Evolutionary conservation across 2,113 vertebrate species (phyloP), one percentile per base, ranked within the genome.

Genomic region (Cariama cristata): DNA sequence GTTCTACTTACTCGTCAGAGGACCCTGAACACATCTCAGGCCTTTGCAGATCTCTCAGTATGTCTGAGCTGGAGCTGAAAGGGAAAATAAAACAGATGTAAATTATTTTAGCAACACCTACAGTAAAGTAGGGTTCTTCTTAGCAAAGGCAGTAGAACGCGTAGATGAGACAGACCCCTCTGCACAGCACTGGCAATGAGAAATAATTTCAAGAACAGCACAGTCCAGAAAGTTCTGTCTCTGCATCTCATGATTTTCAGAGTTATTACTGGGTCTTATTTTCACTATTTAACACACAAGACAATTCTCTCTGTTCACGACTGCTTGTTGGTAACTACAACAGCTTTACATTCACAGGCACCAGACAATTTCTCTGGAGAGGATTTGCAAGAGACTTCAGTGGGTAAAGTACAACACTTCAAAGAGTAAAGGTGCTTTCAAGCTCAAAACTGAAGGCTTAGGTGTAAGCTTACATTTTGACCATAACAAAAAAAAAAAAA

Each of bases 1-100:
- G 9, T 9, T 40, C 45, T 22, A 97, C 98, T 98, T 83, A 98
- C 98, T 55, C 90, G 63, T 96, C 95, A 50, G 97, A 93, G 12
- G 97, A 96, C 1, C 38, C 72, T 67, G 97, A 96, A 81, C 79
- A 72, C 1, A 72, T 89, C 55, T 98, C 96, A 49, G 92, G 81
- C 35, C 72, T 95, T 59, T 98, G 95, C 23, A 95, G 40, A 47
- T 98, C 98, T 96, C 98, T 97, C 87, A 99, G 58, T 89, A 98
- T 98, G 91, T 98, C 98, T 3, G 98, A 99, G 49, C 92, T 97
- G 71, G 98, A 98, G 97, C 98, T 98, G 93, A 90, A 97, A 93
- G 44, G n/a, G 53, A 77, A 92, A 75, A 93, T 9, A 35, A 71
- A 60, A 22, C 3, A 28, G 27, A 72, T 4, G 12, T 6, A 8